Evolutionary conservation across 2,888 invertebrate species (phyloP).

Genomic region (Stramonita haemastoma): DNA sequence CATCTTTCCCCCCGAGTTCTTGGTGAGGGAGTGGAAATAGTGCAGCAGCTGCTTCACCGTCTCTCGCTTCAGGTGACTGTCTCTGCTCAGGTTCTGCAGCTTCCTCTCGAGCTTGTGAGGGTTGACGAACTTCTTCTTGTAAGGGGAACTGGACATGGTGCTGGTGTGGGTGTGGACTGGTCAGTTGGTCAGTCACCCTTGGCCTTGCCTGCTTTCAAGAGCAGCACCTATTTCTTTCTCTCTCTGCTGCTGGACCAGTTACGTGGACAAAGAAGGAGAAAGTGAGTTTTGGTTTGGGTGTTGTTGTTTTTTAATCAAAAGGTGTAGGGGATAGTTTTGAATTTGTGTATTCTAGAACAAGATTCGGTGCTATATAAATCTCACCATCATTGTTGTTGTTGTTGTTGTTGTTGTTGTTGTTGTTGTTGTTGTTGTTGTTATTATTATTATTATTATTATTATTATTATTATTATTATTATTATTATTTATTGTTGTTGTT

Average conservation of each 20-base stretch:
- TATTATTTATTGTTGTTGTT: too few relatives aligned
- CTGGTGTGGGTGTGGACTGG: background rate
- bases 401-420: background rate
- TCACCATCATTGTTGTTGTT: background rate
- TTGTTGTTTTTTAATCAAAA: too few relatives aligned
- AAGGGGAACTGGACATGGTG: background rate
- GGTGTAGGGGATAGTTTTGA: too few relatives aligned
- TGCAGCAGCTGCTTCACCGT: conserved; percentile 36
- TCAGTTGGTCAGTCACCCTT: background rate
- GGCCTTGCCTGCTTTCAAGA: background rate
- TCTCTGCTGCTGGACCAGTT: background rate
- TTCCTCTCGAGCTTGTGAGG: conserved; percentile 36
- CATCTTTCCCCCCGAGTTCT: conserved; percentile 30
- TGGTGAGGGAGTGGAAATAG: conserved; percentile 35
- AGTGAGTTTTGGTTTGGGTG: too few relatives aligned
- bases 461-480: too few relatives aligned
- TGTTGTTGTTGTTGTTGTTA: background rate
- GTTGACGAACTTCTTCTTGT: conserved; percentile 35
- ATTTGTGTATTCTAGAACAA: too few relatives aligned
- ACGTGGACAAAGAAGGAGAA: background rate
- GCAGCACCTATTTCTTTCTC: background rate
- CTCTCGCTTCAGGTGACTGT: conserved; percentile 24
- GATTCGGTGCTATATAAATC: too few relatives aligned
- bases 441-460: too few relatives aligned
- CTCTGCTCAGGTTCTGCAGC: conserved; percentile 20